phyloP scores from a whole-genome alignment of 1,140 invertebrate genomes.

The Ephestia elutella region DNA sequence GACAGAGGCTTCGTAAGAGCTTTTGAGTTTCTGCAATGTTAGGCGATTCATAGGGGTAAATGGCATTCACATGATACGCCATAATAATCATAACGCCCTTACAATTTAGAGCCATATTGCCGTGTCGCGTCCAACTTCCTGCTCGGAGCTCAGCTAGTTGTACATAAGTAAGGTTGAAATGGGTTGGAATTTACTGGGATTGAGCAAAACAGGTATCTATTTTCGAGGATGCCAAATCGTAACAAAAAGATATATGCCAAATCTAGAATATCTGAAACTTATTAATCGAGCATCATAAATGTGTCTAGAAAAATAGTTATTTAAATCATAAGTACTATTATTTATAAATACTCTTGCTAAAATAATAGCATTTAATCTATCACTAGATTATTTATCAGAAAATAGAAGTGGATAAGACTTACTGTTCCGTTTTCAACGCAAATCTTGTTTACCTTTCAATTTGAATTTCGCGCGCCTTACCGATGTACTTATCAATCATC shows the following conservation, averaged over 20 bases:
- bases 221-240: neutral
- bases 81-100: neutral
- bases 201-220: constrained; percentile 2
- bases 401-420: no score
- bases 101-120: neutral
- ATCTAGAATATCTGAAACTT: no score
- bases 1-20: constrained; percentile 21
- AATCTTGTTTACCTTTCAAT: no score
- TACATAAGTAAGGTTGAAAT: constrained; percentile 1
- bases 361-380: no score
- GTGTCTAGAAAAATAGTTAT: no score
- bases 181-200: neutral
- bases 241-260: neutral
- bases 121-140: neutral
- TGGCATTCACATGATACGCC: neutral
- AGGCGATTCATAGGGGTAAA: constrained; percentile 8
- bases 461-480: no score
- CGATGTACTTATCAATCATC: no score
- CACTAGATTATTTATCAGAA: no score
- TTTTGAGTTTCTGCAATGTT: constrained; percentile 12
- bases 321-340: no score
- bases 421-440: no score
- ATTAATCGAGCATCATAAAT: no score
- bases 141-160: neutral
- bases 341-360: no score